These are phyloP conservation scores for Channallabes apus DNA, from an alignment of 2,797 vertebrate genomes.

Conservation along the genomic window DNA sequence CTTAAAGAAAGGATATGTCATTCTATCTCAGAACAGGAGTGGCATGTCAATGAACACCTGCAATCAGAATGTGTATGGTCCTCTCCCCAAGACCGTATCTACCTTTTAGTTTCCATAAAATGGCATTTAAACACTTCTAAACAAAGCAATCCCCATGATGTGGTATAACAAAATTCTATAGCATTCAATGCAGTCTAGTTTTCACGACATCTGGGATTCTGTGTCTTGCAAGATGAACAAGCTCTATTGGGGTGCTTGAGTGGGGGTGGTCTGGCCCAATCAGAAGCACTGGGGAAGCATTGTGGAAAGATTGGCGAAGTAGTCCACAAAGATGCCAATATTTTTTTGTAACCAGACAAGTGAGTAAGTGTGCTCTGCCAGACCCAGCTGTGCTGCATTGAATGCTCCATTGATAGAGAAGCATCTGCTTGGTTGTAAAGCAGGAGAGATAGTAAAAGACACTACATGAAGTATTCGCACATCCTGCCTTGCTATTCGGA, in stretches of 20 bases:
- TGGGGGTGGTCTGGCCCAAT: not conserved
- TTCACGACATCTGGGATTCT: not conserved
- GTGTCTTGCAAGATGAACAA: not conserved
- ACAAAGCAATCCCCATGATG: not conserved
- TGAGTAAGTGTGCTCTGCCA: constrained; percentile 18
- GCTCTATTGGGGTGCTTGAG: not conserved
- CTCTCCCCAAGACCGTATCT: not conserved
- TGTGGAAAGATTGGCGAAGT: not conserved
- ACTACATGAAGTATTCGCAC: not conserved
- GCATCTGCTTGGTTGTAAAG: not conserved
- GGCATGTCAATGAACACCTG: not conserved
- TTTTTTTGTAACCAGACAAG: constrained; percentile 9
- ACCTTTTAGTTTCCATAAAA: not conserved
- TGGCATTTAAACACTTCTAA: not conserved
- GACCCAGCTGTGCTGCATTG: constrained; percentile 12
- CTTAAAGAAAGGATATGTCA: not conserved
- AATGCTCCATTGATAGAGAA: constrained; percentile 16
- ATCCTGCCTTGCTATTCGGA: not conserved
- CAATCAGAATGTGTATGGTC: not conserved
- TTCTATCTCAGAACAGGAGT: not conserved
- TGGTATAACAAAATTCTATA: not conserved
- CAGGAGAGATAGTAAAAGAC: not conserved
- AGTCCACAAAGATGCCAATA: constrained; percentile 17
- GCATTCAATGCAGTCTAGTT: not conserved
- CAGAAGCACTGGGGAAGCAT: not conserved